Evolutionary conservation across 1,140 invertebrate genomes (phyloP), one percentile per base, ranked within the genome.

Genomic region (Phymastichus coffea): DNA sequence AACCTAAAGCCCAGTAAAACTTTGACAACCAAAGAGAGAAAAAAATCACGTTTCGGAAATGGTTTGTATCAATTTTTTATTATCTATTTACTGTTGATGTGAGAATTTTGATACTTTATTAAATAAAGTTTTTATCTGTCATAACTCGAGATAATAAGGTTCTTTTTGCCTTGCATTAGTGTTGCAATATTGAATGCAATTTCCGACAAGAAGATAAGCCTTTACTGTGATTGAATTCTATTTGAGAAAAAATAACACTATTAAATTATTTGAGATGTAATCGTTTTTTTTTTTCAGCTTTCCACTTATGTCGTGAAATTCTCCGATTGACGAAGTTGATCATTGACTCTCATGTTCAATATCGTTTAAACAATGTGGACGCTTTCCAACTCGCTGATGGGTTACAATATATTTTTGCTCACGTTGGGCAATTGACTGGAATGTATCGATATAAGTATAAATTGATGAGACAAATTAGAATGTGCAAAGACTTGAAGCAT

Each of bases 401-500:
- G 22, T 78, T 99, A n/a, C 98, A 99, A 77, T 99, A 99, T 73
- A 96, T 99, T 40, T 99, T 99, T 81, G 95, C 97, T 17, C 98
- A 99, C 74, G 97, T 99, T 23, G 98, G 98, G 9, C 98, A 99
- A 78, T 81, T 99, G 14, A 99, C 98, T 4, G 98, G 98, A 76
- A 99, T 99, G 98, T 99, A 99, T 80, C 84, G 98, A 41, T 99
- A 99, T 83, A 99, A 99, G 73, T 99, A 99, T 81, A 99, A 99
- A 77, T 82, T 99, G 14, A 99, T 99, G 97, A 87, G 95, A 72
- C 98, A 99, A 83, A 99, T 99, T 64, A 82, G 98, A 48, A 99
- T 99, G 97, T 99, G 97, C 83, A 99, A 99, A 78, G 98, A 99
- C 82, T 83, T 99, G 63, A 99, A 99, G 73, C 98, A 99, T 85